Conservation (phyloP, 2,888 invertebrate genomes). For the Nemapogon koenigi region DNA sequence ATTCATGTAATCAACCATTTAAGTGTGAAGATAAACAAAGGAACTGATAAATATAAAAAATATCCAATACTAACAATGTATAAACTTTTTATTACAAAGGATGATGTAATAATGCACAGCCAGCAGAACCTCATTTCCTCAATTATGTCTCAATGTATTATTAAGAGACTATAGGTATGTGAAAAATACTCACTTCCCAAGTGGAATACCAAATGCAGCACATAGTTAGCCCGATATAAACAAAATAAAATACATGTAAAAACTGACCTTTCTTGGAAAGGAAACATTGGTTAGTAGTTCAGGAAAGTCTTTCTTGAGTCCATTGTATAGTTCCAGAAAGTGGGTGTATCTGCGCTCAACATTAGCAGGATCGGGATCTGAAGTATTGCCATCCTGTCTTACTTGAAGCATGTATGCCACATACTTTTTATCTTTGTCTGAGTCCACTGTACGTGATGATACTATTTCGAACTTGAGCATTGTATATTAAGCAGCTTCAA, state of each 20-base stretch:
- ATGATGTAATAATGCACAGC: too few species aligned
- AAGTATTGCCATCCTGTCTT: conserved; percentile 60
- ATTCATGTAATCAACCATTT: too few species aligned
- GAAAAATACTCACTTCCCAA: too few species aligned
- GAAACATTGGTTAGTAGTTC: conserved; percentile 52
- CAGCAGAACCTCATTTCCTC: too few species aligned
- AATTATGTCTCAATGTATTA: too few species aligned
- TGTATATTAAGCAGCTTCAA: too few species aligned
- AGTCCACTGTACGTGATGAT: conserved; percentile 69
- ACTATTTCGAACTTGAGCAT: conserved; percentile 71
- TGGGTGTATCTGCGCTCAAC: conserved; percentile 77
- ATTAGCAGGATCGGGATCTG: conserved; percentile 67
- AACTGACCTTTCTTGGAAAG: conserved; percentile 71
- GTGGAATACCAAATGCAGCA: too few species aligned
- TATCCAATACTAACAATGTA: too few species aligned
- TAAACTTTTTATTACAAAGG: too few species aligned
- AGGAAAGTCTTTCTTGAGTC: conserved; percentile 66
- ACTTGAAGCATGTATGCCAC: conserved; percentile 74
- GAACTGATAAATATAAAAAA: too few species aligned
- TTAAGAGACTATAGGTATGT: too few species aligned
- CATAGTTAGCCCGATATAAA: not conserved
- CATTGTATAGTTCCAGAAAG: conserved; percentile 69
- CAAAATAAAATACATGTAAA: not conserved
- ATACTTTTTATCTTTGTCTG: conserved; percentile 69
- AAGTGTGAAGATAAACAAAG: too few species aligned